These are phyloP conservation scores for Lampropteryx suffumata DNA, from an alignment of 2,888 invertebrate genomes.

Conservation along the genomic window DNA sequence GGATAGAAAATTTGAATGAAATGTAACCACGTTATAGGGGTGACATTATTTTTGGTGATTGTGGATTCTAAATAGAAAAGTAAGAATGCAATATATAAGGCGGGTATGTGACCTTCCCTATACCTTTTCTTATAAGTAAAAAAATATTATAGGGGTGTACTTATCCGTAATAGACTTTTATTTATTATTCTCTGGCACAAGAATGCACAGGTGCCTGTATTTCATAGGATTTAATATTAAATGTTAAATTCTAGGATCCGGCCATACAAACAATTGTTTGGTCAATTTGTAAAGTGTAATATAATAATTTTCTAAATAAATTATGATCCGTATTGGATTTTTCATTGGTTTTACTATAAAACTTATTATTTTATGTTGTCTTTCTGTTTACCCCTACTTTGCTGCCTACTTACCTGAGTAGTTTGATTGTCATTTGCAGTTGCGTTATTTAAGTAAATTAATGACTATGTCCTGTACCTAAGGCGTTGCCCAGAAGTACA, in stretches of 20 bases:
- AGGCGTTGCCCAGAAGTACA: no score
- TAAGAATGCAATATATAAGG: slow-evolving; percentile 1
- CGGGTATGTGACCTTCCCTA: background rate
- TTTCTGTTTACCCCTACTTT: no score
- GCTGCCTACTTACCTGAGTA: no score
- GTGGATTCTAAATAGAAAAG: slow-evolving; percentile 11
- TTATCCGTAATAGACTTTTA: slow-evolving; percentile 11
- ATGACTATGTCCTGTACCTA: no score
- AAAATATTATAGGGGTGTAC: slow-evolving; percentile 1
- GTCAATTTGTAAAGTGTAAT: slow-evolving; percentile 81
- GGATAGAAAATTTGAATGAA: slow-evolving; percentile 26
- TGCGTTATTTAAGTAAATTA: no score
- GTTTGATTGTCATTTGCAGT: no score
- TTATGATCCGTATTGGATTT: slow-evolving; percentile 80
- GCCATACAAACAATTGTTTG: slow-evolving; percentile 62
- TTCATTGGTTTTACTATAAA: slow-evolving; percentile 52
- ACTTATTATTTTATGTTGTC: background rate
- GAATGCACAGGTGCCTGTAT: slow-evolving; percentile 25
- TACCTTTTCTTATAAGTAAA: no score
- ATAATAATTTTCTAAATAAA: slow-evolving; percentile 78
- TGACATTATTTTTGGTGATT: slow-evolving; percentile 20
- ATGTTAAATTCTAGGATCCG: slow-evolving; percentile 43
- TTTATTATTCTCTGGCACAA: slow-evolving; percentile 22
- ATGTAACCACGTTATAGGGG: slow-evolving; percentile 36
- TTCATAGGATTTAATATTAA: slow-evolving; percentile 34